Conservation (phyloP, 2,888 invertebrate species). For the Machimus rusticus region DNA sequence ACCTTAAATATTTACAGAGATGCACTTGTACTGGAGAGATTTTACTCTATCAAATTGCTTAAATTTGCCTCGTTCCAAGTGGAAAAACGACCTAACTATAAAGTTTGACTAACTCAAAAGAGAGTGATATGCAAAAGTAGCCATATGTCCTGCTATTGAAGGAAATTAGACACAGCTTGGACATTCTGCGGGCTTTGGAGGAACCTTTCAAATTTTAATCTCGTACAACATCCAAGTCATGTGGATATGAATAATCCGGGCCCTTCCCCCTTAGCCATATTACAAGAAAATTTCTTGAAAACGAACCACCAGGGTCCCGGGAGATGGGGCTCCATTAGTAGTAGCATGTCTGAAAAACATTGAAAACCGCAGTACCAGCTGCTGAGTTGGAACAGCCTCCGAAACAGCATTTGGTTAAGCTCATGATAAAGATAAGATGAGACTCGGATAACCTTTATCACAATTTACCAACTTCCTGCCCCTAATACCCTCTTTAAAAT, state of each 20-base stretch:
- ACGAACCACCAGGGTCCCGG: background rate
- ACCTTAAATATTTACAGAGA: background rate
- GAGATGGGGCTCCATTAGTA: background rate
- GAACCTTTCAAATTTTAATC: background rate
- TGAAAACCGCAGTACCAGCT: background rate
- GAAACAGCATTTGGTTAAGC: slow-evolving; percentile 1
- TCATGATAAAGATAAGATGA: slow-evolving; percentile 29
- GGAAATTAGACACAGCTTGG: background rate
- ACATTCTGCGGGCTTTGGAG: background rate
- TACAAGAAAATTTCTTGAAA: background rate
- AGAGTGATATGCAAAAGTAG: background rate
- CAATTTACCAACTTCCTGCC: slow-evolving; percentile 19
- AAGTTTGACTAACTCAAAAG: background rate
- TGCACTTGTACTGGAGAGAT: background rate
- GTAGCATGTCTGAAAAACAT: background rate
- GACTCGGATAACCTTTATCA: slow-evolving; percentile 31
- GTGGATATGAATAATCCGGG: background rate
- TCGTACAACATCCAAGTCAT: background rate
- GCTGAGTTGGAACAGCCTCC: background rate
- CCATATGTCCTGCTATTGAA: background rate
- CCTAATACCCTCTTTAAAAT: slow-evolving; percentile 34
- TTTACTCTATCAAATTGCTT: background rate
- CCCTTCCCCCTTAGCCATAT: background rate
- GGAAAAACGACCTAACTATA: background rate
- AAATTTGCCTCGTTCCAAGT: background rate